Evolutionary conservation across 2,797 vertebrate species (phyloP).

Genomic region (Coccyzus lansbergi): DNA sequence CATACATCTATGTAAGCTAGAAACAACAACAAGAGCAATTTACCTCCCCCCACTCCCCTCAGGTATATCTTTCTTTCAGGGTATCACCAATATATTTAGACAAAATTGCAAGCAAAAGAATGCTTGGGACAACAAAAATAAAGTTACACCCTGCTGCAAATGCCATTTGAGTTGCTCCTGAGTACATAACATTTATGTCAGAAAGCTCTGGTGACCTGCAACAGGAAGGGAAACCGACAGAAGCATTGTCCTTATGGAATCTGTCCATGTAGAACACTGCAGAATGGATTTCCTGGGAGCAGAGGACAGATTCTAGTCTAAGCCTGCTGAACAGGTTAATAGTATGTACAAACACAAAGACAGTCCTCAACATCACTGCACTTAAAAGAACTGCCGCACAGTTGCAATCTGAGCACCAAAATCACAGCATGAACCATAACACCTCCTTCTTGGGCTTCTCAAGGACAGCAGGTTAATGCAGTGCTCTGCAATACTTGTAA

Average conservation of each 20-base stretch:
- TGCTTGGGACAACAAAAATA: neutral
- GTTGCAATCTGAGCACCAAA: neutral
- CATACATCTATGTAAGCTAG: neutral
- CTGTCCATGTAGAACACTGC: neutral
- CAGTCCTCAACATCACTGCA: rapidly evolving
- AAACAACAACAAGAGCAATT: neutral
- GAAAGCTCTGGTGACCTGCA: neutral
- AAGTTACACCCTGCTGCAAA: neutral
- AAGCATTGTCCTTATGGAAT: neutral
- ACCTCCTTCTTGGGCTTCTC: neutral
- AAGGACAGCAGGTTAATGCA: neutral
- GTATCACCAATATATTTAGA: neutral
- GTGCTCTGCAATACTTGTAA: neutral
- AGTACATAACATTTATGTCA: neutral
- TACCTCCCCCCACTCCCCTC: neutral
- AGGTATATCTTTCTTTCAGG: neutral
- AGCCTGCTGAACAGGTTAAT: neutral
- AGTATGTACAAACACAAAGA: neutral
- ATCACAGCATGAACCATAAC: rapidly evolving
- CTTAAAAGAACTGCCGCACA: neutral
- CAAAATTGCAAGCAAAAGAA: neutral
- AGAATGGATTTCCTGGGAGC: neutral
- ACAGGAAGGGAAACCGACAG: neutral
- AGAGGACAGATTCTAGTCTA: neutral
- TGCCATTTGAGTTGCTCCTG: neutral